Evolutionary conservation across 2,888 invertebrate genomes (phyloP).

Genomic region (Xanthorhoe spadicearia): DNA sequence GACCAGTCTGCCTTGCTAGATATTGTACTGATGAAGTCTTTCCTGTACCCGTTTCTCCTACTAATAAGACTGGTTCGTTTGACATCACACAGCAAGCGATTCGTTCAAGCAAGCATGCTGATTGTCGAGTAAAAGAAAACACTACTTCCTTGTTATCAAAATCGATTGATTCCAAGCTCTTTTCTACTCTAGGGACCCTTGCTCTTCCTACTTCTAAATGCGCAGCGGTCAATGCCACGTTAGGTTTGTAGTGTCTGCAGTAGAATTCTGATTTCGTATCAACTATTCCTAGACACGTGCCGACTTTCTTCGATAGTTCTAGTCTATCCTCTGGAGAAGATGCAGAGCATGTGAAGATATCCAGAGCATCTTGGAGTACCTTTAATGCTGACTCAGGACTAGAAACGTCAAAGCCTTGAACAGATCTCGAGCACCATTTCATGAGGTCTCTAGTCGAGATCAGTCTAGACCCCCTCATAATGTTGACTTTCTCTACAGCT

Average conservation of each 20-base stretch:
- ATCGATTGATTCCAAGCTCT: slow-evolving; percentile 66
- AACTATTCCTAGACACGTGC: slow-evolving; percentile 92
- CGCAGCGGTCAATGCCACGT: slow-evolving; percentile 84
- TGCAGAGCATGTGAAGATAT: slow-evolving; percentile 94
- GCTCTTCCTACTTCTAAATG: slow-evolving; percentile 90
- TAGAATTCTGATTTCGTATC: slow-evolving; percentile 93
- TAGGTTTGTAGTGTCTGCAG: slow-evolving; percentile 91
- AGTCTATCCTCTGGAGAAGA: slow-evolving; percentile 87
- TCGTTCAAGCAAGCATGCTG: slow-evolving; percentile 93
- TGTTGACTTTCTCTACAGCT: slow-evolving; percentile 53
- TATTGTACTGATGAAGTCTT: slow-evolving; percentile 98
- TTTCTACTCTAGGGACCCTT: slow-evolving; percentile 75
- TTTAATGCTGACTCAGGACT: slow-evolving; percentile 88
- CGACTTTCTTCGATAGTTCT: slow-evolving; percentile 89
- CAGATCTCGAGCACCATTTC: slow-evolving; percentile 94
- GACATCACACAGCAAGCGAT: slow-evolving; percentile 93
- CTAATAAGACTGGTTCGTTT: slow-evolving; percentile 95
- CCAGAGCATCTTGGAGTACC: slow-evolving; percentile 94
- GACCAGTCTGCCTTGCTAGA: slow-evolving; percentile 92
- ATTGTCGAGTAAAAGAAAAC: slow-evolving; percentile 93
- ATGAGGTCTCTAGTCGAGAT: slow-evolving; percentile 95
- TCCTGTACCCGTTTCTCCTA: slow-evolving; percentile 99
- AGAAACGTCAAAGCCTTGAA: slow-evolving; percentile 89
- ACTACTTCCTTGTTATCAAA: slow-evolving; percentile 78
- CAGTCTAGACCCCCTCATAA: slow-evolving; percentile 84